Evolutionary conservation across 92 coral and sea anemone species (phyloP).

Genomic region (Parazoanthus darwini): DNA sequence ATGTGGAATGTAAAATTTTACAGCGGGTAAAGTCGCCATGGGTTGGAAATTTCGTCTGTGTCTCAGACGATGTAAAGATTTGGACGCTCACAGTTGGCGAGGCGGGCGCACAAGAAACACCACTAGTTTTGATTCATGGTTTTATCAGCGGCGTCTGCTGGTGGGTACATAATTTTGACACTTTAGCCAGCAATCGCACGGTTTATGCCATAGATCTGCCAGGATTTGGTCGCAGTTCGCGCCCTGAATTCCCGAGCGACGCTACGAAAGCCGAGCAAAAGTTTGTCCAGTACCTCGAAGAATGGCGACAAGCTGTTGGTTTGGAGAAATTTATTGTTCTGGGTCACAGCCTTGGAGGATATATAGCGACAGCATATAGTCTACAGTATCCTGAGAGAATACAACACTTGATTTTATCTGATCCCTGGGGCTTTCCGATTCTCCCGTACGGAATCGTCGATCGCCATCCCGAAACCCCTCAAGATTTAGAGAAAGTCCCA

Average conservation of each 20-base stretch:
- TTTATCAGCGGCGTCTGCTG: conserved; percentile 91
- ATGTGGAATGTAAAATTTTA: conserved; percentile 69
- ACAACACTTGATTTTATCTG: conserved; percentile 78
- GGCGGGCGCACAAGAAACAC: conserved; percentile 61
- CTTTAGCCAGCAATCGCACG: conserved; percentile 73
- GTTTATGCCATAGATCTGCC: conserved; percentile 97
- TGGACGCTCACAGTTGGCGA: conserved; percentile 89
- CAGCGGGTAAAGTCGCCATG: conserved; percentile 71
- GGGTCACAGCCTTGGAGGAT: conserved; percentile 97
- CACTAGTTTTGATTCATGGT: conserved; percentile 89
- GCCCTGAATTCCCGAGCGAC: conserved; percentile 64
- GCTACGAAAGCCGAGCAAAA: conserved; percentile 72
- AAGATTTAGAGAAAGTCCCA: conserved; percentile 66
- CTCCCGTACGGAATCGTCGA: conserved; percentile 88
- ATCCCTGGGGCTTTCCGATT: conserved; percentile 99
- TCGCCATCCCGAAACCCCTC: conserved; percentile 77
- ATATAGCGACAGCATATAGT: conserved; percentile 83
- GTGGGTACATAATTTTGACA: conserved; percentile 81
- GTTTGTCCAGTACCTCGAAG: conserved; percentile 84
- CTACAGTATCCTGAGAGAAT: conserved; percentile 80
- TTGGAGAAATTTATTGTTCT: conserved; percentile 78
- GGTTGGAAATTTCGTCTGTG: conserved; percentile 83
- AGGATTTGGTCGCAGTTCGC: conserved; percentile 96
- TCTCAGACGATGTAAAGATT: conserved; percentile 71
- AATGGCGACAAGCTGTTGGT: conserved; percentile 88